phyloP scores from a whole-genome alignment of 2,113 vertebrate genomes.

The Salvelinus alpinus region DNA sequence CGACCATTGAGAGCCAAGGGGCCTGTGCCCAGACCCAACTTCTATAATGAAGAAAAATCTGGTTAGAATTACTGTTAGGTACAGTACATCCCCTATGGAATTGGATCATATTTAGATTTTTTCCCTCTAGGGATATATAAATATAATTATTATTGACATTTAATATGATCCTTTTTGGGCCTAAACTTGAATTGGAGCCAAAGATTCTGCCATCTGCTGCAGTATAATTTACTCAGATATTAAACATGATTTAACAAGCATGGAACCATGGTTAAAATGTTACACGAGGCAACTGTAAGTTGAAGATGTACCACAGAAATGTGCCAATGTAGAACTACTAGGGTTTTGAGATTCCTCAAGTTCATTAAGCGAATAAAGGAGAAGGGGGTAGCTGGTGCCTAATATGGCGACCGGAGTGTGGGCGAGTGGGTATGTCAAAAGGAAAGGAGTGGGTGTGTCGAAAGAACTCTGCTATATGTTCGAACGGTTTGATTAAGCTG shows the following conservation, averaged over 20 bases:
- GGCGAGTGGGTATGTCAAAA: no score
- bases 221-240: slow-evolving; percentile 1
- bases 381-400: neutral
- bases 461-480: neutral
- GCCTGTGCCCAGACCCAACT: slow-evolving; percentile 47
- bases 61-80: slow-evolving; percentile 42
- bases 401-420: no score
- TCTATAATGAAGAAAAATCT: slow-evolving; percentile 44
- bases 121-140: slow-evolving; percentile 9
- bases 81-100: slow-evolving; percentile 20
- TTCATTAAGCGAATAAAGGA: neutral
- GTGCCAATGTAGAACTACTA: neutral
- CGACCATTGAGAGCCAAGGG: slow-evolving; percentile 59
- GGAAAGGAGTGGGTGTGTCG: no score
- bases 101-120: slow-evolving; percentile 27
- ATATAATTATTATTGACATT: slow-evolving; percentile 18
- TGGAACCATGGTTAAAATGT: neutral
- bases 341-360: no score
- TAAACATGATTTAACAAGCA: neutral
- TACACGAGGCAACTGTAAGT: no score
- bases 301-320: neutral
- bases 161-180: neutral
- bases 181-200: neutral
- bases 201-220: neutral
- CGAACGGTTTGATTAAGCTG: no score